Evolutionary conservation across 2,113 vertebrate species (phyloP), one percentile per base, ranked within the genome.

Genomic region (Chlamydotis undulata): DNA sequence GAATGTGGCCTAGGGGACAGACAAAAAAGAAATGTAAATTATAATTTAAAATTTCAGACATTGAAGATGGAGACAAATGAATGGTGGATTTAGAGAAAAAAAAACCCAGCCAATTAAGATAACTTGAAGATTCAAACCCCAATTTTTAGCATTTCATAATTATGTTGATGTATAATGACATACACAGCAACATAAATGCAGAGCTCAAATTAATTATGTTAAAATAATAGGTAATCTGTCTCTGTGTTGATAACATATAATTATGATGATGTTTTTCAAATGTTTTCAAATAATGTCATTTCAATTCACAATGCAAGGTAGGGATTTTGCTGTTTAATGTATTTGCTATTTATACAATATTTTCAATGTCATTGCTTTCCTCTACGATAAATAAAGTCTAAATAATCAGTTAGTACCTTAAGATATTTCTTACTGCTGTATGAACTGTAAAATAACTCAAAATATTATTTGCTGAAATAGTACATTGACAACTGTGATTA

Each of bases 241-340:
- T 97, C 85, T 52, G 47, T 90, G 94, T 86, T 97, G 96, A 95
- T 97, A 96, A 95, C 87, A 68, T 96, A 8, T 97, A 97, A 98
- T 98, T 97, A 98, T 67, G 76, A 93, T 87, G 83, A 87, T 95
- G 90, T 92, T 97, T 91, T 91, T 95, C 89, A 50, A 69, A 94
- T 97, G 94, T 97, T 97, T 96, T 93, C 87, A 98, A 97, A 96
- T 91, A 96, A 94, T 96, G 96, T 93, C 87, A 85, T 96, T 97
- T 95, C 87, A 87, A 95, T 97, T 96, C 85, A 71, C 94, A 95
- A 94, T 50, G 76, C 80, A 82, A 28, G 93, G 94, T 93, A 70
- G 95, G 83, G 87, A 84, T 89, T 97, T 93, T 97, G 94, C 96
- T 93, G 94, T 69, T 93, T 94, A 89, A 89, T 88, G 60, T 88